Evolutionary conservation across 2,113 vertebrate species (phyloP).

Genomic region (Nothocercus julius): DNA sequence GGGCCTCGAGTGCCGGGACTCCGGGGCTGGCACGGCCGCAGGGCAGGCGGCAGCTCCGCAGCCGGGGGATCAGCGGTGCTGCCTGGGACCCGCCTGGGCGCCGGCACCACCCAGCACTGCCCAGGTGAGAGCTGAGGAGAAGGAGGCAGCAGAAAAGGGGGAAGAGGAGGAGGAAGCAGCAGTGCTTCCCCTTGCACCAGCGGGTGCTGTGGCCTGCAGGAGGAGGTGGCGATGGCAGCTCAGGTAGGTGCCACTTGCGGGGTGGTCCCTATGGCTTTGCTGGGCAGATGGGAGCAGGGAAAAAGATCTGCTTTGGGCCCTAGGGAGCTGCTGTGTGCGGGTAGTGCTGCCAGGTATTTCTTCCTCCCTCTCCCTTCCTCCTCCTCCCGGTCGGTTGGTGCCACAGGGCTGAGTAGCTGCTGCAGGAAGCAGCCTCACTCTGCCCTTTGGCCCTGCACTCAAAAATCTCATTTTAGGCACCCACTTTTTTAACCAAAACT

Average conservation of each 20-base stretch:
- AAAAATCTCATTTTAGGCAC: not conserved
- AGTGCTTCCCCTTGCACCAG: rapidly evolving
- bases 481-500: not conserved
- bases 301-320: not conserved
- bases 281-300: not conserved
- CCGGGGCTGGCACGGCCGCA: not conserved
- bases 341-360: not conserved
- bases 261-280: not conserved
- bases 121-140: not conserved
- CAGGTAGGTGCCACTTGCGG: not conserved
- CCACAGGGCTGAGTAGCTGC: not conserved
- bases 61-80: not conserved
- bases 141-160: not conserved
- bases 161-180: not conserved
- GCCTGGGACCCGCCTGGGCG: not conserved
- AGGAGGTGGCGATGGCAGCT: not conserved
- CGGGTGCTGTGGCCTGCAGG: not conserved
- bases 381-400: too few species aligned
- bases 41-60: not conserved
- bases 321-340: not conserved
- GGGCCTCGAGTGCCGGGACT: not conserved
- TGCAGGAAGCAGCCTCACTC: not conserved
- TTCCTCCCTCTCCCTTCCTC: not conserved
- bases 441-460: not conserved
- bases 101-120: not conserved